Percentiles rank a stretch among this genome's conserved stretches.
phyloP scores from a whole-genome alignment of 2,797 vertebrate species.

The Rachycentron canadum region DNA sequence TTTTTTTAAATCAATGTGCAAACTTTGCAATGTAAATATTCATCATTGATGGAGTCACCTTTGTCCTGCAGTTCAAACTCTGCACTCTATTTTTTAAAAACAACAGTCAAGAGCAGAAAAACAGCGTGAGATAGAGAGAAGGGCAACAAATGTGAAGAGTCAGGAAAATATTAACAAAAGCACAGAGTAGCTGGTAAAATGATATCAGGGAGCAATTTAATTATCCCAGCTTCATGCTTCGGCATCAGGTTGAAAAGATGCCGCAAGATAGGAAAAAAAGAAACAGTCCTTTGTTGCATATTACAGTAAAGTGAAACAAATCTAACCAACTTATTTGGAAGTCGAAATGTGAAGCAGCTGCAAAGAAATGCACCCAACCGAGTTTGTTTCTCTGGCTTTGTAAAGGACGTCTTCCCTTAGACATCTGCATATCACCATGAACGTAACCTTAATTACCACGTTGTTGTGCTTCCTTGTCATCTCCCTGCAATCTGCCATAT shows the following conservation, averaged over 20 bases:
- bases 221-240: neutral
- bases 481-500: neutral
- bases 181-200: neutral
- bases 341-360: constrained; percentile 2
- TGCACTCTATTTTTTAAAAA: neutral
- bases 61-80: neutral
- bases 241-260: neutral
- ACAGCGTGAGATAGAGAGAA: neutral
- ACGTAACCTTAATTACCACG: neutral
- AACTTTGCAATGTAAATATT: neutral
- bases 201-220: neutral
- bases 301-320: neutral
- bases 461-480: neutral
- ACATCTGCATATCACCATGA: neutral
- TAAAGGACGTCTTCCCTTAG: neutral
- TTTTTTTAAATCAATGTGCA: neutral
- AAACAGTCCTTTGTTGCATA: neutral
- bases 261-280: neutral
- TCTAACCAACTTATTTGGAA: constrained; percentile 1
- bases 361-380: neutral
- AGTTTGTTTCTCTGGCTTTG: neutral
- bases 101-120: neutral
- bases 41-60: neutral
- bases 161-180: neutral
- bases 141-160: neutral